A percentile compares a stretch with the other conserved stretches of the same genome.
These are phyloP conservation scores for Manis crassicaudata DNA, from an alignment of 2,797 vertebrate genomes.

Conservation along the genomic window DNA sequence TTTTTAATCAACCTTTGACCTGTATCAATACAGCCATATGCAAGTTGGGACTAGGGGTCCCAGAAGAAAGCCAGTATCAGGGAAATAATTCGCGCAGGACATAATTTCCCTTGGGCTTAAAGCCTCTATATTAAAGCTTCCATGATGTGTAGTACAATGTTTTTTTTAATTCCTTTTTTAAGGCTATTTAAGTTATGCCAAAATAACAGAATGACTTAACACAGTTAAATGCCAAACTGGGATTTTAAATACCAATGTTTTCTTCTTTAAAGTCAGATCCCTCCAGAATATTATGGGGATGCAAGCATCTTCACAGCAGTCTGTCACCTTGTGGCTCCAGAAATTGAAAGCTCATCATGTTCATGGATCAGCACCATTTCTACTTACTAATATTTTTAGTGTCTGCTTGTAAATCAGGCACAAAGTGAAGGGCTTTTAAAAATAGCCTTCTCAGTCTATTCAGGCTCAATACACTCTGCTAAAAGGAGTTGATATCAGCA, in stretches of 20 bases:
- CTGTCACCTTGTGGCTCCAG: constrained; percentile 77
- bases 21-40: constrained; percentile 1
- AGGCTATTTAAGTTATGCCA: constrained; percentile 74
- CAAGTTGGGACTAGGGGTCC: neutral
- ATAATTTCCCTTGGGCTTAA: constrained; percentile 44
- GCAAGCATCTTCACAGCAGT: constrained; percentile 61
- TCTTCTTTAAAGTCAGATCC: constrained; percentile 64
- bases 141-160: constrained; percentile 61
- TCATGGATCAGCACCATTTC: constrained; percentile 66
- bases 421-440: constrained; percentile 73
- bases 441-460: constrained; percentile 65
- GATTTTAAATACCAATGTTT: constrained; percentile 76
- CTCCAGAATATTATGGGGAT: constrained; percentile 54
- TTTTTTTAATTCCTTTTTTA: constrained; percentile 57
- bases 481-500: constrained; percentile 63
- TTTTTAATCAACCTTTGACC: constrained; percentile 26
- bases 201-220: constrained; percentile 77
- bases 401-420: constrained; percentile 69
- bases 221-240: constrained; percentile 74
- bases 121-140: constrained; percentile 47
- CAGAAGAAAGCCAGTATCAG: neutral
- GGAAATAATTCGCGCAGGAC: constrained; percentile 9
- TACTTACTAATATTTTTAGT: constrained; percentile 81
- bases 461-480: constrained; percentile 46
- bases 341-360: constrained; percentile 73